phyloP scores from a whole-genome alignment of 1,140 invertebrate species.

The Drosophila kepulauana region DNA sequence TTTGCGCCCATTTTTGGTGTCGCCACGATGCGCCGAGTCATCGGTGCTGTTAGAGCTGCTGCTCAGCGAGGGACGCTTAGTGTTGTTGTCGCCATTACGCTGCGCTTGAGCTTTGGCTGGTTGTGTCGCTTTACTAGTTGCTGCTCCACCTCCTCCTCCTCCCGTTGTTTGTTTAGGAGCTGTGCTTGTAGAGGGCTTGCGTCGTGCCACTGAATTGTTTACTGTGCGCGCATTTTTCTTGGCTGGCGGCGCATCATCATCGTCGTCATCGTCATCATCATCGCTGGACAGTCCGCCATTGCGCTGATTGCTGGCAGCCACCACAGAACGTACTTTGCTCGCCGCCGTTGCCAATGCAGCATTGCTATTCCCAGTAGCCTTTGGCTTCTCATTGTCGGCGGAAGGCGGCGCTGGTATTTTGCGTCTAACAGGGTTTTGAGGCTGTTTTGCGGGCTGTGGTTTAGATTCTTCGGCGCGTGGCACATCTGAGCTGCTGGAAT shows the following conservation, averaged over 20 bases:
- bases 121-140: slow-evolving; percentile 28
- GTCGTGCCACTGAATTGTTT: slow-evolving; percentile 32
- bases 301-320: slow-evolving; percentile 57
- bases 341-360: slow-evolving; percentile 17
- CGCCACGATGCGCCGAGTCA: slow-evolving; percentile 49
- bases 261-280: slow-evolving; percentile 61
- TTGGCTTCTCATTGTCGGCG: slow-evolving; percentile 52
- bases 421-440: slow-evolving; percentile 32
- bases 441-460: slow-evolving; percentile 39
- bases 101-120: slow-evolving; percentile 44
- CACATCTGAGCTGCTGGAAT: slow-evolving; percentile 88
- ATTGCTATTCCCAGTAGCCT: slow-evolving; percentile 18
- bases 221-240: slow-evolving; percentile 61
- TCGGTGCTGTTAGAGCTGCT: slow-evolving; percentile 82
- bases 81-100: slow-evolving; percentile 76
- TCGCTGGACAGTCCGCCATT: slow-evolving; percentile 68
- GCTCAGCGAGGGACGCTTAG: slow-evolving; percentile 61
- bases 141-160: slow-evolving; percentile 64
- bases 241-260: slow-evolving; percentile 76
- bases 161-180: slow-evolving; percentile 55
- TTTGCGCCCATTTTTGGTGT: slow-evolving; percentile 66
- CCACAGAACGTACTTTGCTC: slow-evolving; percentile 44
- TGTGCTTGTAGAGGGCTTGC: slow-evolving; percentile 18
- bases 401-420: slow-evolving; percentile 19
- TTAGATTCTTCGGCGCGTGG: slow-evolving; percentile 59